These are phyloP conservation scores for Coptodon bakossiorum DNA, from an alignment of 2,113 vertebrate genomes.

Conservation along the genomic window DNA sequence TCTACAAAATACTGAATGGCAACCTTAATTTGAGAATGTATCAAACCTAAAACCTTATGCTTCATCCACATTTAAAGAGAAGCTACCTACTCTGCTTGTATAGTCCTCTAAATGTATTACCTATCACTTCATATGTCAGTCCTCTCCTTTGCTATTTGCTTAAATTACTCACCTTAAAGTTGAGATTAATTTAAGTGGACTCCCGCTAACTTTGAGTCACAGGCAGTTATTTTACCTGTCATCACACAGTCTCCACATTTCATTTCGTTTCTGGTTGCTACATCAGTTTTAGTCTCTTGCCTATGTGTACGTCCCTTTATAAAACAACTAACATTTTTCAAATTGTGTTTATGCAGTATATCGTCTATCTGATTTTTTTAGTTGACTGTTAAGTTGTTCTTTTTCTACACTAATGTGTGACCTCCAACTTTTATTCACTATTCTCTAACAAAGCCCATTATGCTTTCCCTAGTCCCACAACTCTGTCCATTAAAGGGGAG, in stretches of 20 bases:
- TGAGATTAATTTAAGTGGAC: neutral
- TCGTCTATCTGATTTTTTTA: neutral
- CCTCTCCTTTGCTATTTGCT: neutral
- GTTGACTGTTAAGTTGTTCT: neutral
- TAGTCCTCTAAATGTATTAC: neutral
- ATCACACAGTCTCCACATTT: neutral
- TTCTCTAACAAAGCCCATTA: neutral
- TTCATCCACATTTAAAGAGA: neutral
- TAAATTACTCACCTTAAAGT: neutral
- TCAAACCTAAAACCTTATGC: neutral
- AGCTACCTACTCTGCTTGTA: neutral
- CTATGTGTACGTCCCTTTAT: neutral
- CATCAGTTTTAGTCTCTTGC: accelerated
- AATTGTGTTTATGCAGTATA: neutral
- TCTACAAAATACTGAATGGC: neutral
- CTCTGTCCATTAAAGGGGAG: neutral
- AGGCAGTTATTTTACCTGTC: neutral
- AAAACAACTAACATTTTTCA: neutral
- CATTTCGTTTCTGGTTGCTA: neutral
- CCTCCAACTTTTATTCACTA: neutral
- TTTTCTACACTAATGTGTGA: neutral
- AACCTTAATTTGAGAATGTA: neutral
- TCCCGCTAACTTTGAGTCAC: neutral
- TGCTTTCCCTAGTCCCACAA: neutral
- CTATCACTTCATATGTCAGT: neutral